Conservation (phyloP, 2,797 vertebrate genomes). For the Channallabes apus region DNA sequence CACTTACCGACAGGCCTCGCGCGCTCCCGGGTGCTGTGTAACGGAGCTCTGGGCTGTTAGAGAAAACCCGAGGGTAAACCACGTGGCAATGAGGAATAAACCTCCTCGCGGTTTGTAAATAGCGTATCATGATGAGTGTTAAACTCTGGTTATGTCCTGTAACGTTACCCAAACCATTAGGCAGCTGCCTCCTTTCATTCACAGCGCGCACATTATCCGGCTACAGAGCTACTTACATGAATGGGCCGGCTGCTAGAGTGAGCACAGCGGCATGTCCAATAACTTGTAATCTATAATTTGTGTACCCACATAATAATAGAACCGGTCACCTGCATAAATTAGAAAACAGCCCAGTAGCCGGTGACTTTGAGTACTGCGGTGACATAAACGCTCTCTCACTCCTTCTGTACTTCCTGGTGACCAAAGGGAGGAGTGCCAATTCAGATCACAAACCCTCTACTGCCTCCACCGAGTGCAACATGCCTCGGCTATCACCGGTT, state of each 20-base stretch:
- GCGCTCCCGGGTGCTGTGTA: conserved; percentile 17
- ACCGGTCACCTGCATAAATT: no score
- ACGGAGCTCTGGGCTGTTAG: background rate
- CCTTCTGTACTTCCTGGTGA: background rate
- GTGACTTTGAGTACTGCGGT: background rate
- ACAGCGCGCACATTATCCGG: background rate
- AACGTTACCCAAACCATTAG: background rate
- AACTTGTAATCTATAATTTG: no score
- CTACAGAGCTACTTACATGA: background rate
- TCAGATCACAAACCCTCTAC: background rate
- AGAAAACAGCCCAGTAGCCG: background rate
- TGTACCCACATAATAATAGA: background rate
- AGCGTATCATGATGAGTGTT: conserved; percentile 36
- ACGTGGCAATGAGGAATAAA: conserved; percentile 32
- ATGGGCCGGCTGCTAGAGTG: background rate
- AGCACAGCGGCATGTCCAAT: background rate
- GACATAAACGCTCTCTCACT: background rate
- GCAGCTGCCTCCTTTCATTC: background rate
- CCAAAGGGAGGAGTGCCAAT: background rate
- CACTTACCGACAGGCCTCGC: conserved; percentile 65
- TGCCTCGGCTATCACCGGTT: no score
- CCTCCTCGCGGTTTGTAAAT: conserved; percentile 47
- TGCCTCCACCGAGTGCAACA: background rate
- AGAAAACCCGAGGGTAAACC: background rate
- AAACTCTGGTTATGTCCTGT: background rate